A percentile compares a stretch with the other conserved stretches of the same genome.
These are phyloP conservation scores for Cryptus armator DNA, from an alignment of 2,888 invertebrate species.

Conservation along the genomic window DNA sequence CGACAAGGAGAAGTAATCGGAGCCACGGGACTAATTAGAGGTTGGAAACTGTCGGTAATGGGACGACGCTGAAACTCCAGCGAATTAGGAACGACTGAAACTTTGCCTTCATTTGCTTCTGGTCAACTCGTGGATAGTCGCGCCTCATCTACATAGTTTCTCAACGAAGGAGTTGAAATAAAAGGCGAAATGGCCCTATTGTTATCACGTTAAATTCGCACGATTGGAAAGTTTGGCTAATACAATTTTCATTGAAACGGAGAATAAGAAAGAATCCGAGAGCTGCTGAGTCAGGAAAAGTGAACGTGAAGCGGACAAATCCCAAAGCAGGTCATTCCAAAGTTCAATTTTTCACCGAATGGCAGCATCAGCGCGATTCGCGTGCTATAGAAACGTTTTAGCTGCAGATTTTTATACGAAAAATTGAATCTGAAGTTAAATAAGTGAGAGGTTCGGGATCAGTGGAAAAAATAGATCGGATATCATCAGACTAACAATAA, in stretches of 20 bases:
- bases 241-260: constrained; percentile 34
- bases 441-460: too few species aligned
- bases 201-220: constrained; percentile 38
- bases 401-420: too few species aligned
- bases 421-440: too few species aligned
- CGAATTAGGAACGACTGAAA: constrained; percentile 72
- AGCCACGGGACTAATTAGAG: constrained; percentile 69
- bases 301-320: not conserved
- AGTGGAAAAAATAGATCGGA: too few species aligned
- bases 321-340: not conserved
- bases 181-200: constrained; percentile 49
- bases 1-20: constrained; percentile 41
- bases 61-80: constrained; percentile 66
- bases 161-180: constrained; percentile 37
- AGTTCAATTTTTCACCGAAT: not conserved
- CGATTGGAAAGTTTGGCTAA: constrained; percentile 46
- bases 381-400: too few species aligned
- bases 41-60: constrained; percentile 72
- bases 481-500: too few species aligned
- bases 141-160: constrained; percentile 14
- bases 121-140: constrained; percentile 40
- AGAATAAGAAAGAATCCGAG: constrained; percentile 3
- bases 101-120: constrained; percentile 70
- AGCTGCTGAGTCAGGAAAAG: not conserved
- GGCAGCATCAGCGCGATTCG: too few species aligned